Conservation (phyloP, 2,888 invertebrate species). For the Adelphocoris suturalis region DNA sequence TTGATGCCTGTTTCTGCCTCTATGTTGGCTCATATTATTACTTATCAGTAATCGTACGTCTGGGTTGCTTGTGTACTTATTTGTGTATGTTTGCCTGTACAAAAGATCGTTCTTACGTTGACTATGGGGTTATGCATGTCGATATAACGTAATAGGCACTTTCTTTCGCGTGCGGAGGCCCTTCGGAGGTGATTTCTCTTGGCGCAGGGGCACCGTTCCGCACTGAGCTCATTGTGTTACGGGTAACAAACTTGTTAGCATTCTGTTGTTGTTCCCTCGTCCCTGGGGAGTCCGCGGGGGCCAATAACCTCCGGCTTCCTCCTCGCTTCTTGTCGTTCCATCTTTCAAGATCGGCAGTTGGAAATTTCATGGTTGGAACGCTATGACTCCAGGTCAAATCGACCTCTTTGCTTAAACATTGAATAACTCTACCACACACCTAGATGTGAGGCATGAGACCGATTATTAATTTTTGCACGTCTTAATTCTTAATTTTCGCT, state of each 20-base stretch:
- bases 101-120: not conserved
- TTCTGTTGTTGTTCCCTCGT: conserved; percentile 58
- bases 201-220: conserved; percentile 46
- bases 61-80: no score
- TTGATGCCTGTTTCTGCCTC: not conserved
- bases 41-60: no score
- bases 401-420: no score
- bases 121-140: not conserved
- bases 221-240: conserved; percentile 54
- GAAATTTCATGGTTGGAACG: not conserved
- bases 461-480: no score
- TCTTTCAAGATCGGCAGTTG: not conserved
- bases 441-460: no score
- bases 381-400: no score
- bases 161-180: conserved; percentile 19
- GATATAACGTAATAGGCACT: conserved; percentile 16
- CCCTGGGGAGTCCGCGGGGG: not conserved
- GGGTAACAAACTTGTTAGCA: conserved; percentile 68
- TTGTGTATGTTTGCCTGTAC: no score
- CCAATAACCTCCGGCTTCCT: conserved; percentile 58
- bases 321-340: not conserved
- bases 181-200: conserved; percentile 37
- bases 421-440: no score
- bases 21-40: no score
- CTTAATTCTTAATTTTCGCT: no score